phyloP scores from a whole-genome alignment of 2,113 vertebrate genomes.

The Pollimyrus isidori region DNA sequence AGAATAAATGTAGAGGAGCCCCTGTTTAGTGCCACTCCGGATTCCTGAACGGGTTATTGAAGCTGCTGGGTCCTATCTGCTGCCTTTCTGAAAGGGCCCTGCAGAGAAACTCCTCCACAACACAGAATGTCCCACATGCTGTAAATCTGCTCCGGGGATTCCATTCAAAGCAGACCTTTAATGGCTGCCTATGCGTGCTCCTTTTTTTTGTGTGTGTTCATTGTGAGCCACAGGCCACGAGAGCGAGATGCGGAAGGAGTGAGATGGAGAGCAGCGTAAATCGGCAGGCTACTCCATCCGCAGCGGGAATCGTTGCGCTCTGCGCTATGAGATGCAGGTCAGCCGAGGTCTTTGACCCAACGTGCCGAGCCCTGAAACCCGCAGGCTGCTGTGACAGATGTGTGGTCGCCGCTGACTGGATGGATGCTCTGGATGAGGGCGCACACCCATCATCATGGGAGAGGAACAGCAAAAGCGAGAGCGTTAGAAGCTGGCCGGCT shows the following conservation, averaged over 20 bases:
- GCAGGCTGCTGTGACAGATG: conserved; percentile 17
- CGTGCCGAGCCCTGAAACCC: neutral
- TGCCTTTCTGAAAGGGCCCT: conserved; percentile 38
- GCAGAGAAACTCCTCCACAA: conserved; percentile 22
- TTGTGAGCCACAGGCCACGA: neutral
- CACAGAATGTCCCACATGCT: conserved; percentile 18
- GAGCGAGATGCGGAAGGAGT: neutral
- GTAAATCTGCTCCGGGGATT: conserved; percentile 33
- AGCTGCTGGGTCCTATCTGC: neutral
- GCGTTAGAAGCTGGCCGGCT: neutral
- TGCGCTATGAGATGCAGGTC: conserved; percentile 26
- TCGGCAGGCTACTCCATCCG: neutral
- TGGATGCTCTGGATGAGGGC: conserved; percentile 10
- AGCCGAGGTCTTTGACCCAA: conserved; percentile 16
- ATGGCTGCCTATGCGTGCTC: conserved; percentile 19
- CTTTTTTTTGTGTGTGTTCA: neutral
- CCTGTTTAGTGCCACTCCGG: neutral
- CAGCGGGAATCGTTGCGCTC: neutral
- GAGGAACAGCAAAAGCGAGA: neutral
- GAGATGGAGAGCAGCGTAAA: conserved; percentile 7
- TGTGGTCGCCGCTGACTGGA: conserved; percentile 11
- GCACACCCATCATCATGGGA: neutral
- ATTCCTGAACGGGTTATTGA: neutral
- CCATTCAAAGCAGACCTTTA: conserved; percentile 39
- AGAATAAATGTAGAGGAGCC: conserved; percentile 1